Conservation (phyloP, 2,797 vertebrate genomes). For the Muscicapa striata region DNA sequence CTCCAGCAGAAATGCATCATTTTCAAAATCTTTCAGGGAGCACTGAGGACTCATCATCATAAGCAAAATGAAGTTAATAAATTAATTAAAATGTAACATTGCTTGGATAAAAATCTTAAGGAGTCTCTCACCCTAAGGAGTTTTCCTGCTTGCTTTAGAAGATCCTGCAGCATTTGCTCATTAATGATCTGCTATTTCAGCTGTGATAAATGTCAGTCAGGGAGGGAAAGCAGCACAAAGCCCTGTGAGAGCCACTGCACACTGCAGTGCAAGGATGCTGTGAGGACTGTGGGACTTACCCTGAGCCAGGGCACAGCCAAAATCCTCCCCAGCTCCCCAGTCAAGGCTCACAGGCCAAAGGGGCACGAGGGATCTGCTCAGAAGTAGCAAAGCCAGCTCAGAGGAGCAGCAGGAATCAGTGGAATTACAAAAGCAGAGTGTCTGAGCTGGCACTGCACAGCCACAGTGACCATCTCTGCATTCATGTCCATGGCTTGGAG, state of each 20-base stretch:
- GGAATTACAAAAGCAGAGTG: neutral
- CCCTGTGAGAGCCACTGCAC: neutral
- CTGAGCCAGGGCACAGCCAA: no score
- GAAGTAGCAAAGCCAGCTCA: neutral
- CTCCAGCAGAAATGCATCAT: neutral
- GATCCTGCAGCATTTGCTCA: neutral
- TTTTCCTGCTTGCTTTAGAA: neutral
- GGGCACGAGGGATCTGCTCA: neutral
- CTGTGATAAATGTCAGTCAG: neutral
- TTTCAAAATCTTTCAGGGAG: neutral
- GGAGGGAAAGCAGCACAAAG: neutral
- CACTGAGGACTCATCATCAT: neutral
- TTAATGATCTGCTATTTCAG: neutral
- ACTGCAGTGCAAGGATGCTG: neutral
- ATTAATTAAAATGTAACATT: neutral
- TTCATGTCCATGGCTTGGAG: rapidly evolving
- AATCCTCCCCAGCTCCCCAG: no score
- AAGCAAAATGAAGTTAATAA: neutral
- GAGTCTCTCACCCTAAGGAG: neutral
- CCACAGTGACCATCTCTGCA: neutral
- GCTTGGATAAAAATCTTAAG: neutral
- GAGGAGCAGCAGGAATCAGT: neutral
- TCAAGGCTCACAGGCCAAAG: neutral
- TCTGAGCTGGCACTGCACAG: neutral
- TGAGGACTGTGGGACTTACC: neutral